Percentiles rank a stretch among this genome's conserved stretches.
Conservation (phyloP, 2,113 vertebrate species). For the Orycteropus afer region DNA sequence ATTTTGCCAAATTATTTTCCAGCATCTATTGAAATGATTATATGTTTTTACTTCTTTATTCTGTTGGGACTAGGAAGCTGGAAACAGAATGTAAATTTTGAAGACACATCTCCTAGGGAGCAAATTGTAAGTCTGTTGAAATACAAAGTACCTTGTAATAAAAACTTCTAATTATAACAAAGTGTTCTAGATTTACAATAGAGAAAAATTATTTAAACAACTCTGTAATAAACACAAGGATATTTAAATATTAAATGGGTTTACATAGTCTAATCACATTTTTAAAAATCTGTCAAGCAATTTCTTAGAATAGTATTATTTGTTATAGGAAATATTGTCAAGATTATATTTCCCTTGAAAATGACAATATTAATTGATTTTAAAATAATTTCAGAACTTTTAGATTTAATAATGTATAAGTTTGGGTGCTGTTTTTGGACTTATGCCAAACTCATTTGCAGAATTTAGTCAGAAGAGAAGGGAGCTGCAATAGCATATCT, state of each 20-base stretch:
- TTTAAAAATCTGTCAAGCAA: conserved; percentile 10
- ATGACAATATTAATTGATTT: background rate
- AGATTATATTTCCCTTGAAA: conserved; percentile 27
- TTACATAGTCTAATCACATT: background rate
- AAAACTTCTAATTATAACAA: background rate
- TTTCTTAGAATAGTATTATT: conserved; percentile 11
- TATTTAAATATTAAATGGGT: background rate
- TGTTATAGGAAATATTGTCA: conserved; percentile 20
- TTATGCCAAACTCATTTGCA: conserved; percentile 22
- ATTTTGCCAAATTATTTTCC: too few species aligned
- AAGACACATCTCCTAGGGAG: background rate
- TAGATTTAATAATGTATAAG: background rate
- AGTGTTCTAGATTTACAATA: background rate
- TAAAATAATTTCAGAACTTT: conserved; percentile 18
- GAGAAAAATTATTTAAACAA: background rate
- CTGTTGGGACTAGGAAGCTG: background rate
- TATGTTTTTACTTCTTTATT: too few species aligned
- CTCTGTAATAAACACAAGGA: background rate
- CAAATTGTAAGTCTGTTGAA: background rate
- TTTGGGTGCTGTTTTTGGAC: background rate
- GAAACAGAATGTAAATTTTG: background rate
- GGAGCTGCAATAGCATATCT: background rate
- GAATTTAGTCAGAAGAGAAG: background rate
- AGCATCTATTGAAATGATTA: too few species aligned
- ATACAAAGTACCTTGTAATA: background rate